Base-by-base conservation (phyloP, 2,113 vertebrate species). In the Caracal caracal region DNA sequence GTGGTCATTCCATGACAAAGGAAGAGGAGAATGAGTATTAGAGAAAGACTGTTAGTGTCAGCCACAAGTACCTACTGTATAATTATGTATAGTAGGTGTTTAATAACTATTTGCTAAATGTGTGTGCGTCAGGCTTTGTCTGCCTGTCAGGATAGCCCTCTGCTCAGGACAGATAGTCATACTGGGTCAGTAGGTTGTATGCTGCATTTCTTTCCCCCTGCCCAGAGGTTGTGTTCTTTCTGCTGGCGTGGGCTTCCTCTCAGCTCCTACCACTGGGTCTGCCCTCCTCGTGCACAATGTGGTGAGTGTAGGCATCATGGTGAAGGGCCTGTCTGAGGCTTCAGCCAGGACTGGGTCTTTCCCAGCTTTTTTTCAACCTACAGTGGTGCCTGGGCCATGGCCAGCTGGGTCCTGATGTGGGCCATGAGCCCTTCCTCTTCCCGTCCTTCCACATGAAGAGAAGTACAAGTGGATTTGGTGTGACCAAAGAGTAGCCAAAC, bases 161-260 rank as follows among this genome's bases (percentile, higher is more conserved):
- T 61, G 82, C 15, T 75, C 26, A 12, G 8, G 75, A 47, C 11
- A 91, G 35, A 8, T 1, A 17, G 22, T 81, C 81, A 56, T 1
- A 26, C 3, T 4, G 28, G 30, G 35, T 33, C 43, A 22, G 13
- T 33, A 16, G 56, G 24, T 43, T 65, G 26, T 43, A 35, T 10
- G 17, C 0, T 10, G 33, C 30, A 30, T 20, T 26, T n/a, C 17
- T 13, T 17, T 51, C 22, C 40, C 35, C 11, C 40, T 19, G 5
- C 16, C 11, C 4, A 28, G 65, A 70, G 61, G 61, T 22, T 13
- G 26, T 2, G 7, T 37, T 80, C 79, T 78, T 19, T 15, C 59
- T 51, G 20, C 20, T 40, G 26, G 3, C 0, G 0, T 28, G 37
- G 6, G 51, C 35, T 85, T 56, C 30, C 37, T 47, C 10, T 70